These are phyloP conservation scores for Erpornis zantholeuca DNA, from an alignment of 2,113 vertebrate species.

Conservation along the genomic window DNA sequence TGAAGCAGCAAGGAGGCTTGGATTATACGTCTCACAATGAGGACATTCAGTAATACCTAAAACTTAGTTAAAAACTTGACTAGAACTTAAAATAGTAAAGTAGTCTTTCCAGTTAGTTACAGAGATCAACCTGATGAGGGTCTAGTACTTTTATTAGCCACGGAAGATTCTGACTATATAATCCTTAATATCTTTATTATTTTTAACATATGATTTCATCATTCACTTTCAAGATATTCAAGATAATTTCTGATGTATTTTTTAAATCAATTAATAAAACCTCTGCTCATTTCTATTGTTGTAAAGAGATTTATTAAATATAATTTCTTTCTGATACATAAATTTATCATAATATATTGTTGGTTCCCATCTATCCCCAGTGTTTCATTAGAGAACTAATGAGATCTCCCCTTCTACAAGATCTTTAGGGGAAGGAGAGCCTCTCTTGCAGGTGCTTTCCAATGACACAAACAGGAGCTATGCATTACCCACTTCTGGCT, in stretches of 20 bases:
- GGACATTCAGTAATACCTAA: not conserved
- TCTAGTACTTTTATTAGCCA: not conserved
- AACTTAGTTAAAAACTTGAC: not conserved
- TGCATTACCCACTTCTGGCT: not conserved
- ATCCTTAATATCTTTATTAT: not conserved
- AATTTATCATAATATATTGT: not conserved
- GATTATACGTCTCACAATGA: conserved; percentile 72
- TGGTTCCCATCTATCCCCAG: not conserved
- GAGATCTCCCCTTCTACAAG: not conserved
- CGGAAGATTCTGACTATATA: not conserved
- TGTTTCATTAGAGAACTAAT: not conserved
- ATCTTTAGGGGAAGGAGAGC: not conserved
- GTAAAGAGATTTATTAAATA: not conserved
- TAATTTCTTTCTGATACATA: not conserved
- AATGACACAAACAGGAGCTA: not conserved
- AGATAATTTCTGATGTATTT: not conserved
- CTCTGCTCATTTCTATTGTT: not conserved
- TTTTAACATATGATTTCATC: not conserved
- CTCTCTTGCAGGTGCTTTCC: not conserved
- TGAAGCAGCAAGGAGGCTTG: conserved; percentile 77
- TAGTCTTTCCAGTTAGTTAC: not conserved
- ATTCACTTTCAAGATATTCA: not conserved
- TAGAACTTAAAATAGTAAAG: not conserved
- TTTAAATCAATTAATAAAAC: not conserved
- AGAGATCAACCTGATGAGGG: not conserved